Percentiles rank a stretch among this genome's conserved stretches.
phyloP scores from a whole-genome alignment of 2,797 vertebrate genomes.

The Odontamblyopus lacepedii region DNA sequence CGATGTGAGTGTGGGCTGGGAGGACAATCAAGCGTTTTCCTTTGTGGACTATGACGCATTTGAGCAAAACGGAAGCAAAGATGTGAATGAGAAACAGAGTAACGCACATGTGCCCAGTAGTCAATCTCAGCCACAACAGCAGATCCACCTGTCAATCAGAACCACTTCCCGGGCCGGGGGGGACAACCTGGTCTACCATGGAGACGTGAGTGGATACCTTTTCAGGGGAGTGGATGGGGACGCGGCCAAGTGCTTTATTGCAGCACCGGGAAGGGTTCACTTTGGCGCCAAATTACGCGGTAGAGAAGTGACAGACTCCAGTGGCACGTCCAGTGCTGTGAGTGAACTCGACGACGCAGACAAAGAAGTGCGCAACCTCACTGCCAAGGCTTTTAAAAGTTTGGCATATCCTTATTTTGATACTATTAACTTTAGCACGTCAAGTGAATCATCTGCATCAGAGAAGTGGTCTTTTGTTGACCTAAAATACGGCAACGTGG shows the following conservation, averaged over 20 bases:
- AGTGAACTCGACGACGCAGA: slow-evolving; percentile 95
- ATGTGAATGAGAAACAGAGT: slow-evolving; percentile 55
- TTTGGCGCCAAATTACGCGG: slow-evolving; percentile 71
- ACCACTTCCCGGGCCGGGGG: slow-evolving; percentile 86
- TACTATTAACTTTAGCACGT: slow-evolving; percentile 85
- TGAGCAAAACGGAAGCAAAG: slow-evolving; percentile 79
- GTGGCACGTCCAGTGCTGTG: slow-evolving; percentile 86
- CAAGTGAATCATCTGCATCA: slow-evolving; percentile 88
- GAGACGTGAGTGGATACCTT: slow-evolving; percentile 84
- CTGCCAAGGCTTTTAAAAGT: slow-evolving; percentile 90
- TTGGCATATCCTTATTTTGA: slow-evolving; percentile 90
- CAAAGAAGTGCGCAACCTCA: slow-evolving; percentile 93
- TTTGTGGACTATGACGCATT: slow-evolving; percentile 89
- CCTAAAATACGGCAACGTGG: slow-evolving; percentile 85
- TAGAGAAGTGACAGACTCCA: slow-evolving; percentile 83
- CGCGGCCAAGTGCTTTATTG: slow-evolving; percentile 72
- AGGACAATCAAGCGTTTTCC: slow-evolving; percentile 86
- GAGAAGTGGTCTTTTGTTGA: slow-evolving; percentile 93
- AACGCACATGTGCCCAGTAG: slow-evolving; percentile 69
- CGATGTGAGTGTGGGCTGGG: slow-evolving; percentile 83
- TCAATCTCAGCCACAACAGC: slow-evolving; percentile 71
- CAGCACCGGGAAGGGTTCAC: slow-evolving; percentile 85
- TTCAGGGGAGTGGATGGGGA: slow-evolving; percentile 81
- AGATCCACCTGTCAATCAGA: slow-evolving; percentile 97
- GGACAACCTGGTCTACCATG: slow-evolving; percentile 80